Evolutionary conservation across 1,140 invertebrate species (phyloP), one percentile per base, ranked within the genome.

Genomic region (Drosophila navojoa): DNA sequence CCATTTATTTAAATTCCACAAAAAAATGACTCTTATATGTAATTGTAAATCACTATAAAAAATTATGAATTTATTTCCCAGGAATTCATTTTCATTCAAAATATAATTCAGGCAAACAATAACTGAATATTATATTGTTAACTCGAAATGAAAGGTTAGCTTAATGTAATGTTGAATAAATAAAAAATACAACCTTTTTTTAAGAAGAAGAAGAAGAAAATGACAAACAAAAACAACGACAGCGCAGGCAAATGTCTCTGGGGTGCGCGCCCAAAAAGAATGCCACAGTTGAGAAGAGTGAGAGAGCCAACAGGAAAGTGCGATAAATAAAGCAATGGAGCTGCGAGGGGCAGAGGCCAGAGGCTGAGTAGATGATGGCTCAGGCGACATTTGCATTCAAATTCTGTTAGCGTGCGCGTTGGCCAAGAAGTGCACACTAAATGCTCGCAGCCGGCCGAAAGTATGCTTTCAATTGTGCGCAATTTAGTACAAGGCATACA

Each of bases 381-480:
- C n/a, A 13, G 3, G 13, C 29, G n/a, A 29, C 62, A 62, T 68
- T 66, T 68, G 66, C 71, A 69, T 74, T 69, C 66, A 62, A 58
- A 62, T 69, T 74, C 66, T 57, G 58, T 66, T 72, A 66, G 49
- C 63, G 27, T 47, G n/a, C 53, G 38, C 54, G 19, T 19, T 50
- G 50, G 32, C 50, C 62, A 66, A 72, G 40, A 60, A 66, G 38
- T 64, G 62, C 47, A 74, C 59, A 74, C 60, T 86, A 86, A 86
- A 86, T 81, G 81, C 78, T 85, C 54, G 76, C 42, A 45, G 76
- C 53, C 80, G 77, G 61, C 68, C 49, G 68, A 75, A 84, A 84
- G 80, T 84, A 84, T 86, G 81, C 81, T 81, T 81, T 78, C 84
- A 89, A 82, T 89, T 89, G 84, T 82, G 71, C 77, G 84, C 79